A percentile compares a stretch with the other conserved stretches of the same genome.
Conservation (phyloP, 2,888 invertebrate genomes). For the Drosophila pseudotakahashii region DNA sequence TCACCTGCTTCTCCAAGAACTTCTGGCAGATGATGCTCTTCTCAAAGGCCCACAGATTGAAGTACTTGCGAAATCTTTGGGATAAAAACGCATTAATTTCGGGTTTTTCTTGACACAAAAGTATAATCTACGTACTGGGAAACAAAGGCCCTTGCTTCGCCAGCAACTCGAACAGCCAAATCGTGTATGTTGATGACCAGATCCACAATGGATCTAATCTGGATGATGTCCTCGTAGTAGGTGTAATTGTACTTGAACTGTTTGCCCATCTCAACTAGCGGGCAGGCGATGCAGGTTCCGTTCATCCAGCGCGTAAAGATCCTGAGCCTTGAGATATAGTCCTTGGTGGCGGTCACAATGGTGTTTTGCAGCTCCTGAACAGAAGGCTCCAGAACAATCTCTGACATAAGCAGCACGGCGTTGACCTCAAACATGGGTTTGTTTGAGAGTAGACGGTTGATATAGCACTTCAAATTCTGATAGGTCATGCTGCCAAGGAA, state of each 20-base stretch:
- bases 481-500: constrained; percentile 86
- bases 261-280: constrained; percentile 84
- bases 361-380: constrained; percentile 91
- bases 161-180: constrained; percentile 87
- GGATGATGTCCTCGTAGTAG: constrained; percentile 90
- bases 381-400: constrained; percentile 91
- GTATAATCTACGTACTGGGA: constrained; percentile 53
- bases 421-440: constrained; percentile 91
- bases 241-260: constrained; percentile 87
- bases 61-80: constrained; percentile 89
- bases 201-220: constrained; percentile 89
- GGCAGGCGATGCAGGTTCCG: constrained; percentile 90
- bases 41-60: constrained; percentile 91
- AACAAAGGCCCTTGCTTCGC: constrained; percentile 86
- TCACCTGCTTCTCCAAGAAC: constrained; percentile 88
- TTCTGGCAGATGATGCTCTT: constrained; percentile 90
- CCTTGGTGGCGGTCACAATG: constrained; percentile 89
- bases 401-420: constrained; percentile 89
- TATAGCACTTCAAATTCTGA: constrained; percentile 89
- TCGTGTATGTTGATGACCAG: constrained; percentile 88
- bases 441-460: constrained; percentile 86
- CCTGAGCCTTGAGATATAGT: constrained; percentile 91
- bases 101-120: too few species aligned
- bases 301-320: constrained; percentile 94
- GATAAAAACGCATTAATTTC: background rate